These are phyloP conservation scores for Pocillopora meandrina DNA, from an alignment of 92 coral and sea anemone genomes.

Conservation along the genomic window DNA sequence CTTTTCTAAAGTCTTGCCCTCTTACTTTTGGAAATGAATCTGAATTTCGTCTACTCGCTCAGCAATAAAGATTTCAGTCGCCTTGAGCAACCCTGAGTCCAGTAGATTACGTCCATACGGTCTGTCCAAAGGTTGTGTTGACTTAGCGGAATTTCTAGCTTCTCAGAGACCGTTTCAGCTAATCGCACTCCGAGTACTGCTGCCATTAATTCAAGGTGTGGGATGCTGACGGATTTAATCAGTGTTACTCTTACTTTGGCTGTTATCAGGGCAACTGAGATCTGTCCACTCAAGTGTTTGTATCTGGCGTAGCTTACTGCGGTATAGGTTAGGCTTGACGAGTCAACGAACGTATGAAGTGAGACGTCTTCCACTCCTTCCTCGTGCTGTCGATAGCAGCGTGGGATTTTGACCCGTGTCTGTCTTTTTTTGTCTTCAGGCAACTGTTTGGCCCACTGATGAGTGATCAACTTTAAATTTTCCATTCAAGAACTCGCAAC, in stretches of 20 bases:
- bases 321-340: slow-evolving; percentile 55
- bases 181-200: slow-evolving; percentile 44
- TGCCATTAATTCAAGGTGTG: slow-evolving; percentile 56
- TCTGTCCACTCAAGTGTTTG: too few relatives aligned
- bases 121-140: slow-evolving; percentile 42
- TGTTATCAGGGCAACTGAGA: slow-evolving; percentile 24
- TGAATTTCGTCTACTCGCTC: slow-evolving; percentile 46
- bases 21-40: neutral
- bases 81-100: slow-evolving; percentile 56
- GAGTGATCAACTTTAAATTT: too few relatives aligned
- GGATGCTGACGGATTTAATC: slow-evolving; percentile 57
- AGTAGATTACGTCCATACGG: slow-evolving; percentile 44
- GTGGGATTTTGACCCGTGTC: too few relatives aligned
- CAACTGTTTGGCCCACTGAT: too few relatives aligned
- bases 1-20: neutral
- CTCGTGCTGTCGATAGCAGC: too few relatives aligned
- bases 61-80: slow-evolving; percentile 54
- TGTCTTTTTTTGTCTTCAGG: too few relatives aligned
- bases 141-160: neutral
- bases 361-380: neutral
- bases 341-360: slow-evolving; percentile 53
- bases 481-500: too few relatives aligned
- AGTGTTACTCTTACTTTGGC: too few relatives aligned
- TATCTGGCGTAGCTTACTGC: slow-evolving; percentile 48
- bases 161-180: slow-evolving; percentile 19